A percentile compares a stretch with the other conserved stretches of the same genome.
Conservation (phyloP, 2,113 vertebrate genomes). For the Centrocercus urophasianus region DNA sequence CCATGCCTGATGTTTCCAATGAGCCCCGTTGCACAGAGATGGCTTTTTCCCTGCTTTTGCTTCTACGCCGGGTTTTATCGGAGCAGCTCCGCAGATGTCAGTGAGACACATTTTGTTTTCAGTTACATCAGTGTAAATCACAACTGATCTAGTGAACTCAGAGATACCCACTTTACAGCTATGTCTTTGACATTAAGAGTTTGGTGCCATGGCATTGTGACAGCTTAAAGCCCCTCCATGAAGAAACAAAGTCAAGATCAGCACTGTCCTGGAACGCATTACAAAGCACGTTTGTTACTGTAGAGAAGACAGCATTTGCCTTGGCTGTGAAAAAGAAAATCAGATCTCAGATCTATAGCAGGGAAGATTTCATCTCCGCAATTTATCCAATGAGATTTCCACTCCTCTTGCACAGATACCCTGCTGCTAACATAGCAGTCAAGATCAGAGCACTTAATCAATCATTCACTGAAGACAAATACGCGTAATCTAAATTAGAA, state of each 20-base stretch:
- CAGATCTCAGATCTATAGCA: constrained; percentile 61
- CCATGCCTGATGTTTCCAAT: constrained; percentile 30
- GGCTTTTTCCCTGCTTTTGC: background rate
- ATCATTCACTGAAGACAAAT: constrained; percentile 72
- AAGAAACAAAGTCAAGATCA: constrained; percentile 54
- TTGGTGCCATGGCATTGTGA: constrained; percentile 32
- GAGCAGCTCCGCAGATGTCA: constrained; percentile 44
- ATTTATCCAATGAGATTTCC: constrained; percentile 58
- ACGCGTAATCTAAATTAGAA: constrained; percentile 68
- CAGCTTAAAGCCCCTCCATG: constrained; percentile 31
- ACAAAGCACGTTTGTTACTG: constrained; percentile 44
- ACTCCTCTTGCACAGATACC: constrained; percentile 55
- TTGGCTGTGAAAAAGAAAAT: constrained; percentile 56
- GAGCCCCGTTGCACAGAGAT: constrained; percentile 2
- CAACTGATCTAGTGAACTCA: constrained; percentile 1
- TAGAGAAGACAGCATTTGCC: constrained; percentile 54
- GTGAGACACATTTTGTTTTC: constrained; percentile 22
- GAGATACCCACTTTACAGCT: background rate
- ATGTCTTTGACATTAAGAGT: constrained; percentile 20
- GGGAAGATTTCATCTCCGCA: constrained; percentile 55
- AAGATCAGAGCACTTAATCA: constrained; percentile 76
- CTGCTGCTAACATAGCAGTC: constrained; percentile 72
- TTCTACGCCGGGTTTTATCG: background rate
- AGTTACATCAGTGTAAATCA: constrained; percentile 28
- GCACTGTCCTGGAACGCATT: constrained; percentile 30